These are phyloP conservation scores for Heliocidaris erythrogramma DNA, from an alignment of 35 echinoderm and acorn worm genomes.

Conservation along the genomic window DNA sequence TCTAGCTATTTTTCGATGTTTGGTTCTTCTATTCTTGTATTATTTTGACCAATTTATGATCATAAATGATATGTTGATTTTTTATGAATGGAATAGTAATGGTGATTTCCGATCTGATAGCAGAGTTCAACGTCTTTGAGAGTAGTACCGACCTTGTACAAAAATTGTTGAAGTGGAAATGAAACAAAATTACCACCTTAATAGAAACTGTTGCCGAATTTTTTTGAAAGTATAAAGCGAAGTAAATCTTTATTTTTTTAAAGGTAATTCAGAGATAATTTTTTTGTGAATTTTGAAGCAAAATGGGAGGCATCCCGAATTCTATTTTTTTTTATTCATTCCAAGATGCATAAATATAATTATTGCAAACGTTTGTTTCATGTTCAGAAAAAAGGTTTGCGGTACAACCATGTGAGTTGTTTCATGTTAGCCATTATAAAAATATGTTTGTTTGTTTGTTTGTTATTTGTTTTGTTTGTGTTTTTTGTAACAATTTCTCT, in stretches of 20 bases:
- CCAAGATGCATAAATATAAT: no score
- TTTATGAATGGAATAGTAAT: not conserved
- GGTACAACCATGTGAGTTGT: no score
- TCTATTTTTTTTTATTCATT: no score
- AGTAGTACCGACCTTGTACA: not conserved
- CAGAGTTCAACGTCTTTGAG: not conserved
- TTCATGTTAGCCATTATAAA: no score
- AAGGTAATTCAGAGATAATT: not conserved
- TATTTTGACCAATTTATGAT: not conserved
- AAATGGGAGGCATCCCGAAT: not conserved
- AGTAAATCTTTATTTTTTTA: not conserved
- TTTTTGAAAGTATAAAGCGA: not conserved
- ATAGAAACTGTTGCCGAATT: not conserved
- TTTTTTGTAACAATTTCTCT: no score
- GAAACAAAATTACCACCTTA: not conserved
- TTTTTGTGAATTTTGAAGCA: not conserved
- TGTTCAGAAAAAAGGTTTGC: no score
- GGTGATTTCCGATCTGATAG: not conserved
- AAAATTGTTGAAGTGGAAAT: not conserved
- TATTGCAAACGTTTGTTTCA: no score
- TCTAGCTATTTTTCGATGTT: not conserved
- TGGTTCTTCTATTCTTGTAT: not conserved
- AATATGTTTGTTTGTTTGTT: no score
- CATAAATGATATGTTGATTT: not conserved
- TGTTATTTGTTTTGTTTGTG: no score